Percentiles rank a stretch among this genome's conserved stretches.
These are phyloP conservation scores for Pseudonaja textilis DNA, from an alignment of 2,113 vertebrate species.

Conservation along the genomic window DNA sequence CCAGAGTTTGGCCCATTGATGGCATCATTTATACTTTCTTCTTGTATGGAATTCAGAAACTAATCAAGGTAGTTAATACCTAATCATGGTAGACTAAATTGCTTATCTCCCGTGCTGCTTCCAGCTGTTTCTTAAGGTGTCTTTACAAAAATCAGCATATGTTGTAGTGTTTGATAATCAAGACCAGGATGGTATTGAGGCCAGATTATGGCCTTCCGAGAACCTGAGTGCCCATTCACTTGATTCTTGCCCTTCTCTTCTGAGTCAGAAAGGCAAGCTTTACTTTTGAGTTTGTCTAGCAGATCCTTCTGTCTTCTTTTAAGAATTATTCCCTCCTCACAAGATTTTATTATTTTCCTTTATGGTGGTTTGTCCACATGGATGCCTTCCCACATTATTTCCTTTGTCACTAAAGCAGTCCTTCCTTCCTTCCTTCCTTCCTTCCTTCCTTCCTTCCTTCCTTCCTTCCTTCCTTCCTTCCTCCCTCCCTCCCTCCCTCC, in stretches of 20 bases:
- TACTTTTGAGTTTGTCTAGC: neutral
- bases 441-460: neutral
- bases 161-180: neutral
- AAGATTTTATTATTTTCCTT: neutral
- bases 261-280: neutral
- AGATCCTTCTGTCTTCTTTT: neutral
- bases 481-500: neutral
- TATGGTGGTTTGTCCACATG: neutral
- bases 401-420: neutral
- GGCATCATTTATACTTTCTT: neutral
- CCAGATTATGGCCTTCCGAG: neutral
- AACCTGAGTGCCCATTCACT: neutral
- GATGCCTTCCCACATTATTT: neutral
- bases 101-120: neutral
- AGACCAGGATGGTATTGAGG: neutral
- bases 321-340: neutral
- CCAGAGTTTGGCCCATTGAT: neutral
- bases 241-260: neutral
- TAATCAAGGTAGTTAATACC: neutral
- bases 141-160: neutral
- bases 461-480: neutral
- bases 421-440: too few relatives aligned
- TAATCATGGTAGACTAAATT: neutral
- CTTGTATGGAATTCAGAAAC: neutral
- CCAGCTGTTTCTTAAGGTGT: neutral